These are phyloP conservation scores for Archips xylosteana DNA, from an alignment of 2,888 invertebrate species.

Conservation along the genomic window DNA sequence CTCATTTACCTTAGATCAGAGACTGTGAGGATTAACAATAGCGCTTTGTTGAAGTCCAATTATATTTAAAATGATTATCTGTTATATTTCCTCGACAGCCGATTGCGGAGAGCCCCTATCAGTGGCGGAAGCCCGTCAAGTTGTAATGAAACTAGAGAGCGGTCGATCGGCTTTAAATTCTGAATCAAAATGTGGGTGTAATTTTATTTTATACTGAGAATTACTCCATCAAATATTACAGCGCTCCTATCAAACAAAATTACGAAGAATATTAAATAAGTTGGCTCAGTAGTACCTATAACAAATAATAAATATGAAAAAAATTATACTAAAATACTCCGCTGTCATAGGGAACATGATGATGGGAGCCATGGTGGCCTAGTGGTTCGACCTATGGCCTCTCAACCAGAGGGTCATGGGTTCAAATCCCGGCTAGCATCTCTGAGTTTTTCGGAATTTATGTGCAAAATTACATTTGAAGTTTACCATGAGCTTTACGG, in stretches of 20 bases:
- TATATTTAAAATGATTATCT: constrained; percentile 31
- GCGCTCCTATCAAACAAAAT: background rate
- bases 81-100: background rate
- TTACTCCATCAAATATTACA: background rate
- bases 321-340: no score
- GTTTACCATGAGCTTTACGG: no score
- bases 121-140: background rate
- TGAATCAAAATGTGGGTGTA: background rate
- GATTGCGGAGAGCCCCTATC: constrained; percentile 5
- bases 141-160: background rate
- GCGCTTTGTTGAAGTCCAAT: constrained; percentile 36
- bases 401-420: no score
- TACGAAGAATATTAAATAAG: no score
- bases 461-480: no score
- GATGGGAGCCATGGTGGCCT: no score
- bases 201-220: background rate
- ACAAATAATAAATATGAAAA: no score
- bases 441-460: no score
- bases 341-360: no score
- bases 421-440: no score
- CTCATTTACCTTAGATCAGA: constrained; percentile 67
- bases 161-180: constrained; percentile 11
- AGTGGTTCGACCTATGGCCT: no score
- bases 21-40: constrained; percentile 47
- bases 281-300: no score